Evolutionary conservation across 2,113 vertebrate species (phyloP).

Genomic region (Caretta caretta): DNA sequence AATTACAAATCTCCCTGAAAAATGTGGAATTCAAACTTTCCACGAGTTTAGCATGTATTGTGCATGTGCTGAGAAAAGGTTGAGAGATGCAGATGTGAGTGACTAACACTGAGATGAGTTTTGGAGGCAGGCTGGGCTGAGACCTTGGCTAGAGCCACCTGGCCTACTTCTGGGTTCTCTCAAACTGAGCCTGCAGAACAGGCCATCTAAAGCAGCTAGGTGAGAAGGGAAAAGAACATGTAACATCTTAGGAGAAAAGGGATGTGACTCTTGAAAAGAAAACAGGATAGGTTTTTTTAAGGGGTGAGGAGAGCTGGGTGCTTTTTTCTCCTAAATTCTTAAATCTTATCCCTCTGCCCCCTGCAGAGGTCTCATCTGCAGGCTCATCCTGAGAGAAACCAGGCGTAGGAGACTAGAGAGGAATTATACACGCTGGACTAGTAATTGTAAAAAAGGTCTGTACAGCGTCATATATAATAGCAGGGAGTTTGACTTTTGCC

Average conservation of each 20-base stretch:
- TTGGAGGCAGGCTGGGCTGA: background rate
- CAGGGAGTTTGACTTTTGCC: too few species aligned
- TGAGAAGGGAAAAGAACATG: background rate
- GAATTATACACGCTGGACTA: background rate
- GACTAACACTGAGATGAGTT: too few species aligned
- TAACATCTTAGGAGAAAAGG: background rate
- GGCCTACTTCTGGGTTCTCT: background rate
- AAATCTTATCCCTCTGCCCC: background rate
- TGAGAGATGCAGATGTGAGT: too few species aligned
- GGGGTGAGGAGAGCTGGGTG: background rate
- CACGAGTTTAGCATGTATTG: too few species aligned
- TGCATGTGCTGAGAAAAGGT: too few species aligned
- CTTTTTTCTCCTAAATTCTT: background rate
- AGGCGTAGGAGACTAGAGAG: background rate
- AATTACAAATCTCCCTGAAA: too few species aligned
- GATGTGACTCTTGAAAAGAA: background rate
- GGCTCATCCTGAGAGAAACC: background rate
- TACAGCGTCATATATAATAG: background rate
- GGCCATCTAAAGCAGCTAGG: background rate
- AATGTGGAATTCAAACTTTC: too few species aligned
- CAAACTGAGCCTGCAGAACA: background rate
- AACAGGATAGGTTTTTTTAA: background rate
- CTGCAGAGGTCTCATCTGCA: background rate
- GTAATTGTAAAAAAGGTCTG: background rate
- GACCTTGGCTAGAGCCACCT: background rate